Evolutionary conservation across 2,888 invertebrate species (phyloP), one percentile per base, ranked within the genome.

Genomic region (Lagria hirta): DNA sequence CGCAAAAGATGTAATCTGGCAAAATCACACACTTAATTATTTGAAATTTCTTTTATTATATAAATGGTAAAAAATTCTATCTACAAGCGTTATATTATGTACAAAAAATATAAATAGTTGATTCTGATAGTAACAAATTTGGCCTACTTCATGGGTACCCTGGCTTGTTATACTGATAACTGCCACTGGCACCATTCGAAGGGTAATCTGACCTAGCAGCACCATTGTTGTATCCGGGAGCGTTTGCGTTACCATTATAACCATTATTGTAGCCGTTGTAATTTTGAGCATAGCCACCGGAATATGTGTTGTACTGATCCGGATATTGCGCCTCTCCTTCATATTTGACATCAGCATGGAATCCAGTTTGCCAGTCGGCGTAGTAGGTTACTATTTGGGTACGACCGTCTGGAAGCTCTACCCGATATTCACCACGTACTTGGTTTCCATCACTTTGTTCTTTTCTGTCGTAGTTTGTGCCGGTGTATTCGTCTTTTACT

Each of bases 291-390:
- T 54, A 54, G 11, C 56, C 57, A 8, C 56, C 58, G 43, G 56
- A 47, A 10, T 51, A 53, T 23, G 52, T 58, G 36, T 64, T 62
- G 40, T 76, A 75, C 23, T 74, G 74, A 21, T 82, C 81, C 0
- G 83, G 83, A 58, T 81, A 85, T 12, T 72, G 74, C 0, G 85
- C 84, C 48, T 81, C 78, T 0, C 86, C 86, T 62, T 86, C 85
- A 66, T 87, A 72, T 48, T 79, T 75, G 4, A 87, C 86, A 53
- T 87, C 85, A 4, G 88, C 88, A 64, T 86, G 86, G 75, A 84
- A 88, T 0, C 88, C 88, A 0, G 82, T 83, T 62, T 81, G 77
- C 86, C 86, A 86, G 61, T 87, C 86, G 1, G 87, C 88, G 56
- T 84, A 84, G 71, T 87, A 88, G 0, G 82, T 83, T 34, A 87